Conservation (phyloP, 2,888 invertebrate species). For the Conchocele bisecta region DNA sequence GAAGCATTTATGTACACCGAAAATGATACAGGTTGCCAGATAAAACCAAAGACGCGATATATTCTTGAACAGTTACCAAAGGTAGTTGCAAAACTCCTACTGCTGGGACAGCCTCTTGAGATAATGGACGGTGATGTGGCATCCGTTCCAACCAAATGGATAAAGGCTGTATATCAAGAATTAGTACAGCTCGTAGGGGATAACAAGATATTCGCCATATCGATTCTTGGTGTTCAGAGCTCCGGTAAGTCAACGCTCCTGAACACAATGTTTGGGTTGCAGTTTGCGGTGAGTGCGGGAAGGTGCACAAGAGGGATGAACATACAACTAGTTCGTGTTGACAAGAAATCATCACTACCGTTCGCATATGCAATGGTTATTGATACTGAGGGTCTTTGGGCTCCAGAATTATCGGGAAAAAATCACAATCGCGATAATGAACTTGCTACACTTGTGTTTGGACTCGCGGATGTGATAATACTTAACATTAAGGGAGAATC, state of each 20-base stretch:
- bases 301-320: constrained; percentile 48
- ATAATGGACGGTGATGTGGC: constrained; percentile 38
- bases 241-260: constrained; percentile 55
- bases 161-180: constrained; percentile 1
- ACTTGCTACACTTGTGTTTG: constrained; percentile 28
- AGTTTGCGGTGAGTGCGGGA: constrained; percentile 46
- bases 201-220: constrained; percentile 8
- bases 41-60: neutral
- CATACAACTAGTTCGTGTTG: constrained; percentile 26
- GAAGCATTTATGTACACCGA: constrained; percentile 3
- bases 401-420: constrained; percentile 13
- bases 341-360: neutral
- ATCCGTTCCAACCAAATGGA: constrained; percentile 29
- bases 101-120: constrained; percentile 26
- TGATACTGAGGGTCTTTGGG: constrained; percentile 44
- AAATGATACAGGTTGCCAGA: rapidly evolving
- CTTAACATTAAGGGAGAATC: constrained; percentile 41
- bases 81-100: constrained; percentile 11
- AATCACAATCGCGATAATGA: constrained; percentile 32
- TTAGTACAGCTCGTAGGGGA: neutral
- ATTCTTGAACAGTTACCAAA: constrained; percentile 13
- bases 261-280: constrained; percentile 49
- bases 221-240: constrained; percentile 50
- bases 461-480: constrained; percentile 30
- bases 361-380: constrained; percentile 20